These are phyloP conservation scores for Linurgus olivaceus DNA, from an alignment of 2,797 vertebrate species.

Conservation along the genomic window DNA sequence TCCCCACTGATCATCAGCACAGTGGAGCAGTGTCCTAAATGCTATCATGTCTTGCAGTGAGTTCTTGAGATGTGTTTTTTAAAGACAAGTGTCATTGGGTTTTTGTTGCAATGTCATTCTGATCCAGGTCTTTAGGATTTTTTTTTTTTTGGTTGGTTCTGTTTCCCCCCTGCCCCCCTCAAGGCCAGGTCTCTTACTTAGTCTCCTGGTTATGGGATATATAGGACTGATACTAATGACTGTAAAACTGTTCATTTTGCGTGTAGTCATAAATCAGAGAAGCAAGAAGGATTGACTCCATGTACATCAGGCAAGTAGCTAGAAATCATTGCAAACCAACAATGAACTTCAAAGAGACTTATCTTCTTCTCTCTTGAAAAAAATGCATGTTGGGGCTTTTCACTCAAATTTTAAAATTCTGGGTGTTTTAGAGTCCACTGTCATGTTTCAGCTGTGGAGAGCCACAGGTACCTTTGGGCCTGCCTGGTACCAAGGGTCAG, in stretches of 20 bases:
- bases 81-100: background rate
- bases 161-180: fast-evolving
- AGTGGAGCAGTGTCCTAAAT: background rate
- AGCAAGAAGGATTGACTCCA: background rate
- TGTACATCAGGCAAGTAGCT: background rate
- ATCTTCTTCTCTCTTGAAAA: background rate
- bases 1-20: background rate
- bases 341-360: background rate
- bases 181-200: background rate
- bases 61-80: background rate
- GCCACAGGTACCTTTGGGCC: background rate
- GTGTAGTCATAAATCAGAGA: background rate
- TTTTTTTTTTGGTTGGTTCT: background rate
- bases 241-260: background rate
- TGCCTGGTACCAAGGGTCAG: background rate
- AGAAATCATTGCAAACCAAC: background rate
- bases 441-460: background rate
- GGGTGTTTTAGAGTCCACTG: background rate
- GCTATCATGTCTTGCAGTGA: background rate
- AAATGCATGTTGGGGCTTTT: background rate
- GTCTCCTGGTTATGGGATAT: background rate
- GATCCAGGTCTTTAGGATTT: background rate
- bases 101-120: background rate
- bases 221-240: background rate
- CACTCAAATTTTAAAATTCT: background rate